Evolutionary conservation across 64 coral and sea anemone genomes (phyloP).

Genomic region (Montipora sp.): DNA sequence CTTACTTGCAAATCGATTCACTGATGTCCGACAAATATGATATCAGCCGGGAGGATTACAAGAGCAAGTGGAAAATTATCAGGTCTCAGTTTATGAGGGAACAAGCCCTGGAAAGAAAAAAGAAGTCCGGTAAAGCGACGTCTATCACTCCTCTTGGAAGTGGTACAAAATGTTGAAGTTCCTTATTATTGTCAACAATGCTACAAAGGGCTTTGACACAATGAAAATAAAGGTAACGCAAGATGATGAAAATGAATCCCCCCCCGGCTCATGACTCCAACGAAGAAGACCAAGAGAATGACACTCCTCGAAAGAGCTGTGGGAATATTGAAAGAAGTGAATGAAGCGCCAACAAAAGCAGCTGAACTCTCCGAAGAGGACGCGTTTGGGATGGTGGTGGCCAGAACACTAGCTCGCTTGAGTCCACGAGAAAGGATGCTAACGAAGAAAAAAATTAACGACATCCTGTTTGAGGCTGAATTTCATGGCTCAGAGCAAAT

Average conservation of each 20-base stretch:
- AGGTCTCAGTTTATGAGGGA: conserved; percentile 17
- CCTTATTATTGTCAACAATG: background rate
- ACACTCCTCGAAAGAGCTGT: conserved; percentile 29
- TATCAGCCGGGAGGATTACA: conserved; percentile 1
- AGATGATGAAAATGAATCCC: background rate
- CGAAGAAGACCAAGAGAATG: conserved; percentile 19
- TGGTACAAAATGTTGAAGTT: conserved; percentile 12
- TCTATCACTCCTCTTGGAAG: conserved; percentile 10
- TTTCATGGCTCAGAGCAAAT: conserved; percentile 40
- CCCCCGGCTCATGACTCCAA: background rate
- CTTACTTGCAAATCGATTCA: background rate
- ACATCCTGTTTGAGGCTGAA: conserved; percentile 55
- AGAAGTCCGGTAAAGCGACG: conserved; percentile 8
- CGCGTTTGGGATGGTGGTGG: background rate
- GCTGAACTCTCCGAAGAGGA: background rate
- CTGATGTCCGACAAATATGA: conserved; percentile 6
- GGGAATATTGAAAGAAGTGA: conserved; percentile 30
- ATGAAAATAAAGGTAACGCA: background rate
- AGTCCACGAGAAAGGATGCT: conserved; percentile 20
- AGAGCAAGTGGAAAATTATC: too few relatives aligned
- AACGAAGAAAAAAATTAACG: conserved; percentile 12
- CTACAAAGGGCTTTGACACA: background rate
- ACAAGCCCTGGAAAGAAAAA: background rate
- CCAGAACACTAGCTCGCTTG: conserved; percentile 1
- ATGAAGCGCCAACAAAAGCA: conserved; percentile 27